These are phyloP conservation scores for Gymnoscelis rufifasciata DNA, from an alignment of 2,888 invertebrate species.

Conservation along the genomic window DNA sequence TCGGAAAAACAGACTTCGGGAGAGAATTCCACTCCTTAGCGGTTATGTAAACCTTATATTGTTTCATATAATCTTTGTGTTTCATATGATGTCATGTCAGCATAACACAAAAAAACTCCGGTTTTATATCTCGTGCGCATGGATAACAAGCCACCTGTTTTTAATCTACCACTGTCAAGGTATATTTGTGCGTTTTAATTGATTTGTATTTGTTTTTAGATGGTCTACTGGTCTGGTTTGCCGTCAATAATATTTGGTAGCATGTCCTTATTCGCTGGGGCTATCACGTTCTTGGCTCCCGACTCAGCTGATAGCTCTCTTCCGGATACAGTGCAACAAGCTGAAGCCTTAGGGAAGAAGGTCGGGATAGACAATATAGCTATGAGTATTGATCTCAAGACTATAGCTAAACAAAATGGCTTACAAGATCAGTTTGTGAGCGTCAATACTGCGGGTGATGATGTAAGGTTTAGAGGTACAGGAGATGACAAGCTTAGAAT, in stretches of 20 bases:
- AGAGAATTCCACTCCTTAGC: too few species aligned
- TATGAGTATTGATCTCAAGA: constrained; percentile 20
- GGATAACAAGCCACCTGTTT: too few species aligned
- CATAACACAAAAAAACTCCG: too few species aligned
- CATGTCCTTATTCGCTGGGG: constrained; percentile 47
- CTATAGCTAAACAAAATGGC: constrained; percentile 7
- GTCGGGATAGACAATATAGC: constrained; percentile 21
- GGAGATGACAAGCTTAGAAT: neutral
- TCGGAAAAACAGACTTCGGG: too few species aligned
- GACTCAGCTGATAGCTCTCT: constrained; percentile 51
- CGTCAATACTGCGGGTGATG: constrained; percentile 1
- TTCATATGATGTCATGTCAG: too few species aligned
- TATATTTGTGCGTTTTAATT: too few species aligned
- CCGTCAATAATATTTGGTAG: constrained; percentile 56
- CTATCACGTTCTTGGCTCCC: constrained; percentile 53
- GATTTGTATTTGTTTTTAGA: too few species aligned
- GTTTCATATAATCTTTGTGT: too few species aligned
- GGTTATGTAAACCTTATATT: neutral
- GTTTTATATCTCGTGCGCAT: too few species aligned
- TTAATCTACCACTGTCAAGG: too few species aligned
- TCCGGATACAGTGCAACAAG: constrained; percentile 59
- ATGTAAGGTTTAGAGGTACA: neutral
- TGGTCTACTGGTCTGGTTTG: constrained; percentile 56
- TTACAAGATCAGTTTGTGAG: neutral
- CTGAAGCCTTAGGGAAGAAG: constrained; percentile 49